phyloP scores from a whole-genome alignment of 2,888 invertebrate species.

The Sturmia bella region DNA sequence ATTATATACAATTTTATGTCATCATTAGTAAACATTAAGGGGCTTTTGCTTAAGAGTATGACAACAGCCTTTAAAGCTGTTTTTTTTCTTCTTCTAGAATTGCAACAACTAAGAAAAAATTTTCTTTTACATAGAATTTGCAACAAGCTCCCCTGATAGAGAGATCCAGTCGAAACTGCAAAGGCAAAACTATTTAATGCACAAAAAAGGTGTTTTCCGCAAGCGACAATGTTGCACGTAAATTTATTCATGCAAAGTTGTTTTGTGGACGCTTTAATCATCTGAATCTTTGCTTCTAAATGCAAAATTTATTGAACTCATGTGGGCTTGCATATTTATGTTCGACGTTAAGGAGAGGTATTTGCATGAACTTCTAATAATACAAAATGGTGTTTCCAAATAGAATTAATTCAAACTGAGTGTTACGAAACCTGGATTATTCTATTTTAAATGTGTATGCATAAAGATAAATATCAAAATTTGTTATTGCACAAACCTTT shows the following conservation, averaged over 20 bases:
- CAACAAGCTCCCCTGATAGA: conserved; percentile 2
- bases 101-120: conserved; percentile 16
- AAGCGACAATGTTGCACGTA: conserved; percentile 28
- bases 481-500: too few relatives aligned
- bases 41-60: neutral
- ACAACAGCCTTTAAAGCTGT: conserved; percentile 16
- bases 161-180: neutral
- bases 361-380: neutral
- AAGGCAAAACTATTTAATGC: conserved; percentile 35
- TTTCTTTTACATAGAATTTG: conserved; percentile 13
- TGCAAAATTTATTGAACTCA: neutral
- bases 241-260: neutral
- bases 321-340: conserved; percentile 1
- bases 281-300: conserved; percentile 9
- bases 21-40: conserved; percentile 50
- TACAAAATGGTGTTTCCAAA: too few relatives aligned
- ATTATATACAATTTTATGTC: conserved; percentile 61
- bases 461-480: too few relatives aligned
- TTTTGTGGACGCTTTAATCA: neutral
- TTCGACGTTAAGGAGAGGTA: neutral
- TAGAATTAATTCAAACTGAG: too few relatives aligned
- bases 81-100: conserved; percentile 11
- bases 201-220: conserved; percentile 17
- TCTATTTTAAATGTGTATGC: too few relatives aligned
- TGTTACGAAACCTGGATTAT: too few relatives aligned